These are phyloP conservation scores for Lates calcarifer DNA, from an alignment of 2,113 vertebrate genomes.

Conservation along the genomic window DNA sequence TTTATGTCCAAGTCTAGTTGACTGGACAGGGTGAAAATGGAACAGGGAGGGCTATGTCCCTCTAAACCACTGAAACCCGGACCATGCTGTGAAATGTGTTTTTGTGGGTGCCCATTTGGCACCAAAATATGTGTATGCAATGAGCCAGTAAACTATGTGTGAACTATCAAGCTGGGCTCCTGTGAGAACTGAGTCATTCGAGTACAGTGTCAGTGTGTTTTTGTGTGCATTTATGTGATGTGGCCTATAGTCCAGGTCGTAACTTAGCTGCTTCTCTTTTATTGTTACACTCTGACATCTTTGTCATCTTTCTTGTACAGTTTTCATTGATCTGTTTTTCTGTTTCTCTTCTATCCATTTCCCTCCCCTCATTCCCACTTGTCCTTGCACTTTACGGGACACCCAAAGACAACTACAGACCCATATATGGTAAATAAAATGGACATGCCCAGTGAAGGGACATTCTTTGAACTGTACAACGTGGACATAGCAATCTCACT, in stretches of 20 bases:
- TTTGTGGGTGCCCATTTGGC: slow-evolving; percentile 54
- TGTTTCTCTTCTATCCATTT: not conserved
- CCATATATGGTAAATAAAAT: slow-evolving; percentile 14
- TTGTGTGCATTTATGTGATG: slow-evolving; percentile 17
- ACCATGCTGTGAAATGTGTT: slow-evolving; percentile 34
- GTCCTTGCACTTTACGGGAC: not conserved
- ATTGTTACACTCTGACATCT: not conserved
- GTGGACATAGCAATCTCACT: not conserved
- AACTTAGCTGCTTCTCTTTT: not conserved
- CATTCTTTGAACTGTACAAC: not conserved
- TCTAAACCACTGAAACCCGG: slow-evolving; percentile 7
- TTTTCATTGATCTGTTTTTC: not conserved
- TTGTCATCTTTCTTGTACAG: not conserved
- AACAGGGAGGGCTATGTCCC: slow-evolving; percentile 38
- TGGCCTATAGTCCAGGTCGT: not conserved
- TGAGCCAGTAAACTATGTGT: slow-evolving; percentile 59
- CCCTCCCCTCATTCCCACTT: not conserved
- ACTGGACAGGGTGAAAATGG: slow-evolving; percentile 23
- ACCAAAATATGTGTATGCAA: slow-evolving; percentile 40
- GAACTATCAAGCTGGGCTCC: slow-evolving; percentile 38
- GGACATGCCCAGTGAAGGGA: not conserved
- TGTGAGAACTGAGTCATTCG: slow-evolving; percentile 44
- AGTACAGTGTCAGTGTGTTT: slow-evolving; percentile 17
- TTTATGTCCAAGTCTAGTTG: not conserved
- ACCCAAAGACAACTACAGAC: slow-evolving; percentile 9